Percentiles rank a stretch among this genome's conserved stretches.
These are phyloP conservation scores for Alectura lathami DNA, from an alignment of 2,113 vertebrate genomes.

Conservation along the genomic window DNA sequence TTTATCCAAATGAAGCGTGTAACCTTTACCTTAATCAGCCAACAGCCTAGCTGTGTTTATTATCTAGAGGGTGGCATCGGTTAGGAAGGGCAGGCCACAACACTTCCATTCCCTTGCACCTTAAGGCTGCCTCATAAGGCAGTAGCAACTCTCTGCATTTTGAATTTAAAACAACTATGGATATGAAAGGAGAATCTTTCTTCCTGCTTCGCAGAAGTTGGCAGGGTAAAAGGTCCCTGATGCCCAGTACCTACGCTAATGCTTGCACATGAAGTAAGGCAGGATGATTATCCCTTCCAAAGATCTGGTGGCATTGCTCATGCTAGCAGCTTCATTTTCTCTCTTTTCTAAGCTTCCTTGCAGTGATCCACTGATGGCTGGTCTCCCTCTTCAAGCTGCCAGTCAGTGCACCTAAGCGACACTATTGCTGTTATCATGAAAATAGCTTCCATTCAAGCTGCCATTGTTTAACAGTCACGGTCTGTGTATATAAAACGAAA, in stretches of 20 bases:
- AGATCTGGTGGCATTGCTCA: not conserved
- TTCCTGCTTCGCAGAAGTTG: not conserved
- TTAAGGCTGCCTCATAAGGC: not conserved
- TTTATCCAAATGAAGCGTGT: not conserved
- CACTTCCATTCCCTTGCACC: accelerated
- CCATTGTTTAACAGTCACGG: not conserved
- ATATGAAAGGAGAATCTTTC: not conserved
- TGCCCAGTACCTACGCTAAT: not conserved
- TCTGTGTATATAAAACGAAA: not conserved
- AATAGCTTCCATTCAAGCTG: conserved; percentile 13
- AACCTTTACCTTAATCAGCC: not conserved
- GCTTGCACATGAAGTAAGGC: accelerated
- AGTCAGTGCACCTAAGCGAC: conserved; percentile 7
- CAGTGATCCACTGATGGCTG: not conserved
- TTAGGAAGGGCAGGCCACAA: not conserved
- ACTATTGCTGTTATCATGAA: not conserved
- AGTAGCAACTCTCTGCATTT: not conserved
- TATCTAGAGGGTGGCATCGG: not conserved
- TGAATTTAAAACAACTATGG: not conserved
- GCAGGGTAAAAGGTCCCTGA: not conserved
- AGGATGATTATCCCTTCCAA: not conserved
- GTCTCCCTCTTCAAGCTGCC: not conserved
- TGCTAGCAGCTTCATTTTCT: conserved; percentile 2
- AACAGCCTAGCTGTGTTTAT: not conserved
- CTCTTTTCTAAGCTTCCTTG: not conserved